Evolutionary conservation across 2,888 invertebrate species (phyloP).

Genomic region (Leptopilina myrica): DNA sequence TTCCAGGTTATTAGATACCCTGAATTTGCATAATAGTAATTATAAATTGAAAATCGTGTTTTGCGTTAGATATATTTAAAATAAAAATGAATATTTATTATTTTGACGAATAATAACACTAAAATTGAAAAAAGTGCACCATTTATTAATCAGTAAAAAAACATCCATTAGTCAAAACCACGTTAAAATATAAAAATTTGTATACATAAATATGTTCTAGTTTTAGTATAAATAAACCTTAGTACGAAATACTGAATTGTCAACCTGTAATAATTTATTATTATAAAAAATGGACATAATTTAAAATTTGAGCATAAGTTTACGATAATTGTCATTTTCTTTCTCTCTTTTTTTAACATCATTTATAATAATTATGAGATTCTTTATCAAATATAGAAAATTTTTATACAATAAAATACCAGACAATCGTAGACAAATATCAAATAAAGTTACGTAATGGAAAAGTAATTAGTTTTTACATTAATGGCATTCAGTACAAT

Average conservation of each 20-base stretch:
- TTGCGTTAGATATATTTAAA: too few relatives aligned
- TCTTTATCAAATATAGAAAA: not conserved
- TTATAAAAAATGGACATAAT: not conserved
- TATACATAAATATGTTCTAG: constrained; percentile 16
- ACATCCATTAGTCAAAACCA: not conserved
- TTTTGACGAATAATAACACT: not conserved
- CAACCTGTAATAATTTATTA: not conserved
- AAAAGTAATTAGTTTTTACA: not conserved
- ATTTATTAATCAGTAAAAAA: constrained; percentile 22
- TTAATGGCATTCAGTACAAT: not conserved
- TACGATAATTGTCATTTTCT: not conserved
- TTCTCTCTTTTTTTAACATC: too few relatives aligned
- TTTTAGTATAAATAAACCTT: not conserved
- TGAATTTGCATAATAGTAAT: too few relatives aligned
- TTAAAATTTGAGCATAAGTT: constrained; percentile 3
- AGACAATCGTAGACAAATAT: not conserved
- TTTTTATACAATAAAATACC: not conserved
- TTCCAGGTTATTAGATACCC: too few relatives aligned
- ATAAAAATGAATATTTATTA: too few relatives aligned
- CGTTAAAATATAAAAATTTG: constrained; percentile 2
- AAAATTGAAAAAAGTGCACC: not conserved
- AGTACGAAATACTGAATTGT: constrained; percentile 12
- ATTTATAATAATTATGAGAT: not conserved
- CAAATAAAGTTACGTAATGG: not conserved
- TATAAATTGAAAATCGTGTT: too few relatives aligned